These are phyloP conservation scores for Nesoenas mayeri DNA, from an alignment of 2,113 vertebrate genomes.

Conservation along the genomic window DNA sequence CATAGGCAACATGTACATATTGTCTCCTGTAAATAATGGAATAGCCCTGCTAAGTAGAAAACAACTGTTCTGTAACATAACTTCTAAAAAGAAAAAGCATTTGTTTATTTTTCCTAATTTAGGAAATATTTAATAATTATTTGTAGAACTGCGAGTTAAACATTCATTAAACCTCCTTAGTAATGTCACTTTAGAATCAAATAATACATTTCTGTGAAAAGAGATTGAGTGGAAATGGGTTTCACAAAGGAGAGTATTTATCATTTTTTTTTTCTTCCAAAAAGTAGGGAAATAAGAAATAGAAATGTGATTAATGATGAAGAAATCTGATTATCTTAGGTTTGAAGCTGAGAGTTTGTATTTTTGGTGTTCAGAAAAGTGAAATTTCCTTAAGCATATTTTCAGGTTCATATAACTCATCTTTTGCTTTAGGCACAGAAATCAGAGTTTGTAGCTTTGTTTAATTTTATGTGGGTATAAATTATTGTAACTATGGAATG, in stretches of 20 bases:
- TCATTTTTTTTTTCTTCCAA: not conserved
- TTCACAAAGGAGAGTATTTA: not conserved
- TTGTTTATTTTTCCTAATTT: not conserved
- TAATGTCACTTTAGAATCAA: not conserved
- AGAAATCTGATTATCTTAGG: not conserved
- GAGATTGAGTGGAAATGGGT: not conserved
- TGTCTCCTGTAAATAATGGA: not conserved
- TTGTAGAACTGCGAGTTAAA: not conserved
- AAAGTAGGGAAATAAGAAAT: not conserved
- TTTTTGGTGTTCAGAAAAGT: not conserved
- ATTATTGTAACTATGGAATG: not conserved
- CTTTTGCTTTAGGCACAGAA: not conserved
- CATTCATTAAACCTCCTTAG: not conserved
- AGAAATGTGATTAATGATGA: not conserved
- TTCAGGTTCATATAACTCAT: not conserved
- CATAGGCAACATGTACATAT: not conserved
- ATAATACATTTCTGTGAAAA: not conserved
- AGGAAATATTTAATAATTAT: not conserved
- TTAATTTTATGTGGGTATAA: not conserved
- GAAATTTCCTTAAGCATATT: not conserved
- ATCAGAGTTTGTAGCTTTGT: not conserved
- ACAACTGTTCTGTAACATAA: not conserved
- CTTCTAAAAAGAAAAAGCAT: not conserved
- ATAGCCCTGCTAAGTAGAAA: not conserved
- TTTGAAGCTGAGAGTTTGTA: not conserved